A percentile compares a stretch with the other conserved stretches of the same genome.
phyloP scores from a whole-genome alignment of 1,140 invertebrate genomes.

The Drosophila eugracilis region DNA sequence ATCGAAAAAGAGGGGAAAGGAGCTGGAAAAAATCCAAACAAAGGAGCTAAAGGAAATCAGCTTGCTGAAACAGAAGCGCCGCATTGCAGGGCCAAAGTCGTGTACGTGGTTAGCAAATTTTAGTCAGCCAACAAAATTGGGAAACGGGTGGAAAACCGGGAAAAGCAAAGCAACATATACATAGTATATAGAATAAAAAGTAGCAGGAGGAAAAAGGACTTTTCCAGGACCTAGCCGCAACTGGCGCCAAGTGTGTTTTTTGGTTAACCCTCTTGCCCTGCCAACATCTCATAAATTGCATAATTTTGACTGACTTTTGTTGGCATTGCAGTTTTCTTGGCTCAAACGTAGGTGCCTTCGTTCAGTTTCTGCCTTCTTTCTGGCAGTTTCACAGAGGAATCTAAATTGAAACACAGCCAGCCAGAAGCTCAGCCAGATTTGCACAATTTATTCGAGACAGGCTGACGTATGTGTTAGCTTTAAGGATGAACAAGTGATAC shows the following conservation, averaged over 20 bases:
- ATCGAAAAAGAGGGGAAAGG: constrained; percentile 23
- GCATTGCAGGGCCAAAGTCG: constrained; percentile 71
- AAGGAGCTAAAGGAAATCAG: constrained; percentile 46
- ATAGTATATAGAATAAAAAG: no score
- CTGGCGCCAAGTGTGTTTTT: constrained; percentile 78
- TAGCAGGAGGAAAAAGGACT: constrained; percentile 20
- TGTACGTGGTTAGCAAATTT: constrained; percentile 80
- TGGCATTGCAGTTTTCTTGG: constrained; percentile 66
- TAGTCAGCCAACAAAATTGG: constrained; percentile 57
- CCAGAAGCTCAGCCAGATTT: constrained; percentile 25
- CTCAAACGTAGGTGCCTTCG: constrained; percentile 65
- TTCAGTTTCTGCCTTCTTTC: constrained; percentile 20
- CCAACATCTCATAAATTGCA: constrained; percentile 83
- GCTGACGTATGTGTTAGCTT: constrained; percentile 24
- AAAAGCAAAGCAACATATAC: constrained; percentile 3
- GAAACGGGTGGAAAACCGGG: constrained; percentile 1
- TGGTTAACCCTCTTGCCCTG: constrained; percentile 59
- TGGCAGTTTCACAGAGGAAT: constrained; percentile 46
- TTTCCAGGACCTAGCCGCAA: constrained; percentile 44
- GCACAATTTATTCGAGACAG: constrained; percentile 16
- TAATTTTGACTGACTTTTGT: constrained; percentile 82
- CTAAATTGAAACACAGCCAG: constrained; percentile 15
- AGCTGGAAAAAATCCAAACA: constrained; percentile 20
- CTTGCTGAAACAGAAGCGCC: constrained; percentile 71
- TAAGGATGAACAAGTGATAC: constrained; percentile 2